phyloP scores from a whole-genome alignment of 2,797 vertebrate genomes.

The Columba guinea region DNA sequence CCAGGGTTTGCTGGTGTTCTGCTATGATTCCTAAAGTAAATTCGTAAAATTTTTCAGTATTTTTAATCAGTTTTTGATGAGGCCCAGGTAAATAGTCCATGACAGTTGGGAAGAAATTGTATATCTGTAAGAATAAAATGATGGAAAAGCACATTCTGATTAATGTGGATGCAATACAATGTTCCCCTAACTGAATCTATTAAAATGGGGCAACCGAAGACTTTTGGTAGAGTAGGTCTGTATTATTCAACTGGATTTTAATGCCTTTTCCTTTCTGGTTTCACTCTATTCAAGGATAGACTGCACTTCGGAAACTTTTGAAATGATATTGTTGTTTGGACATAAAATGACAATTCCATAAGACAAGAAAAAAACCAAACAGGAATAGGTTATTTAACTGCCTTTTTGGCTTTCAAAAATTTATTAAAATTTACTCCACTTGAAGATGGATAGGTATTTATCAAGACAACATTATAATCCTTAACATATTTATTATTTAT shows the following conservation, averaged over 20 bases:
- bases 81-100: constrained; percentile 52
- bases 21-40: constrained; percentile 17
- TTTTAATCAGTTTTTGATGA: constrained; percentile 18
- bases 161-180: neutral
- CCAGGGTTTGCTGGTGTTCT: constrained; percentile 38
- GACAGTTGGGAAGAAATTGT: constrained; percentile 40
- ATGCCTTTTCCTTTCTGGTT: neutral
- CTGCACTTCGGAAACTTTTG: neutral
- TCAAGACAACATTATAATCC: neutral
- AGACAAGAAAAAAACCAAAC: neutral
- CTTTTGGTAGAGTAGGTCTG: neutral
- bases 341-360: neutral
- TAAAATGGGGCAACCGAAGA: neutral
- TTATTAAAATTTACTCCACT: too few species aligned
- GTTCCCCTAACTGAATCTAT: neutral
- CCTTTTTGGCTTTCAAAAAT: neutral
- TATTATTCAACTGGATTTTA: neutral
- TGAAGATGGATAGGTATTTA: neutral
- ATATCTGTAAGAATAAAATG: constrained; percentile 35
- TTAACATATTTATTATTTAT: neutral
- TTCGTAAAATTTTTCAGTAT: neutral
- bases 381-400: neutral
- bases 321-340: neutral
- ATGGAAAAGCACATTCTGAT: neutral
- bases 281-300: neutral